phyloP scores from a whole-genome alignment of 2,888 invertebrate genomes.

The Notodonta dromedarius region DNA sequence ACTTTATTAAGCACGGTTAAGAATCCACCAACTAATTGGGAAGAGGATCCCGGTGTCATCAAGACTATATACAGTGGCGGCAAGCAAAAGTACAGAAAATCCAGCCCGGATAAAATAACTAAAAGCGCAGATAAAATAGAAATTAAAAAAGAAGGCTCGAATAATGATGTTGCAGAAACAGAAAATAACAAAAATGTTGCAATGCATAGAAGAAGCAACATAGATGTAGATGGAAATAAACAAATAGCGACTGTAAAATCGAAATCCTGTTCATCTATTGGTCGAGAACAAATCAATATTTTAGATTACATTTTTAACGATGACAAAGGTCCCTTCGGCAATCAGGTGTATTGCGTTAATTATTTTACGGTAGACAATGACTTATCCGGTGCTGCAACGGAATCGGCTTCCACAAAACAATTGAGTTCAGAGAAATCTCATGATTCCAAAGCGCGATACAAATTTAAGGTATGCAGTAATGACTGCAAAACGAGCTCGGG shows the following conservation, averaged over 20 bases:
- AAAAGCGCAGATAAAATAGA: background rate
- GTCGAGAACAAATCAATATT: conserved; percentile 44
- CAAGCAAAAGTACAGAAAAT: conserved; percentile 26
- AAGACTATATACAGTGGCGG: conserved; percentile 49
- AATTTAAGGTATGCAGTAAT: conserved; percentile 46
- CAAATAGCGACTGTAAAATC: conserved; percentile 39
- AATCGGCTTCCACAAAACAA: conserved; percentile 19
- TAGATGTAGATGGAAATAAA: conserved; percentile 34
- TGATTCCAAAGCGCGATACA: conserved; percentile 32
- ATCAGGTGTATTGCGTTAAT: conserved; percentile 62
- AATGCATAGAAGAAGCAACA: conserved; percentile 47
- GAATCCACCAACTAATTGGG: conserved; percentile 13
- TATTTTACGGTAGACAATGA: conserved; percentile 67
- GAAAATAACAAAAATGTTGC: background rate
- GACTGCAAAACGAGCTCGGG: conserved; percentile 44
- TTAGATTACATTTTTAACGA: conserved; percentile 65
- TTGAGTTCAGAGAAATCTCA: conserved; percentile 35
- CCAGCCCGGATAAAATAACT: conserved; percentile 8
- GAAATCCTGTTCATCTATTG: conserved; percentile 53
- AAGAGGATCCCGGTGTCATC: conserved; percentile 41
- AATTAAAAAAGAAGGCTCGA: background rate
- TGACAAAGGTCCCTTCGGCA: conserved; percentile 42
- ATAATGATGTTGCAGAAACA: background rate
- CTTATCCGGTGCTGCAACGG: conserved; percentile 15
- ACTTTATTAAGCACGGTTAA: conserved; percentile 24